Evolutionary conservation across 2,113 vertebrate species (phyloP), one percentile per base, ranked within the genome.

Genomic region (Sminthopsis crassicaudata): DNA sequence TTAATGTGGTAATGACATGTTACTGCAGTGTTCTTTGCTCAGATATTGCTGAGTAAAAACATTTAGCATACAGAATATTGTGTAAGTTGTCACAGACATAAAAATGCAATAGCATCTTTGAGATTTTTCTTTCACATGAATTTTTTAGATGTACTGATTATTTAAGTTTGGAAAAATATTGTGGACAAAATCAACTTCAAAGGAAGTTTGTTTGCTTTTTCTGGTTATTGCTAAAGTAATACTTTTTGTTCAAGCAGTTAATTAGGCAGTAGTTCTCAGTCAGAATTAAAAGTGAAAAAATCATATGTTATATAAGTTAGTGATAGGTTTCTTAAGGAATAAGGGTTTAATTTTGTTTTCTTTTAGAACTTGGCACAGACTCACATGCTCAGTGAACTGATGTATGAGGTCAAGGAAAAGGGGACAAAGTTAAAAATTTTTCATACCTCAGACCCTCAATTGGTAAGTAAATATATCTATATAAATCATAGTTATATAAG

Each of bases 291-390:
- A 84, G 7, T 42, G 19, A 84, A 84, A 19, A 42, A 84, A 84
- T 42, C n/a, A 42, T 84, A 16, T 84, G 30, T 36, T n/a, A 19
- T 76, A 19, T 76, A 76, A 76, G 16, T 84, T 42, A 84, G n/a
- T 84, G 30, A 84, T 26, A 22, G 23, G 19, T 42, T 84, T 84
- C 19, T 84, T 23, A 84, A 76, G 54, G 30, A 16, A 53, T 84
- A 95, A 93, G 12, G 91, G 53, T 93, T 92, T 91, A 46, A 48
- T 67, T 96, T 76, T 93, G 52, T 91, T 98, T 60, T 94, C 54
- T 96, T 97, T 57, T 98, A 99, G 99, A 99, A 99, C 97, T 98
- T 99, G 98, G 99, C 99, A 96, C 99, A 99, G 98, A 99, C 99
- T 76, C 99, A 99, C 19, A 98, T 99, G 98, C 98, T 99, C 94